These are phyloP conservation scores for Vultur gryphus DNA, from an alignment of 2,797 vertebrate species.

Conservation along the genomic window DNA sequence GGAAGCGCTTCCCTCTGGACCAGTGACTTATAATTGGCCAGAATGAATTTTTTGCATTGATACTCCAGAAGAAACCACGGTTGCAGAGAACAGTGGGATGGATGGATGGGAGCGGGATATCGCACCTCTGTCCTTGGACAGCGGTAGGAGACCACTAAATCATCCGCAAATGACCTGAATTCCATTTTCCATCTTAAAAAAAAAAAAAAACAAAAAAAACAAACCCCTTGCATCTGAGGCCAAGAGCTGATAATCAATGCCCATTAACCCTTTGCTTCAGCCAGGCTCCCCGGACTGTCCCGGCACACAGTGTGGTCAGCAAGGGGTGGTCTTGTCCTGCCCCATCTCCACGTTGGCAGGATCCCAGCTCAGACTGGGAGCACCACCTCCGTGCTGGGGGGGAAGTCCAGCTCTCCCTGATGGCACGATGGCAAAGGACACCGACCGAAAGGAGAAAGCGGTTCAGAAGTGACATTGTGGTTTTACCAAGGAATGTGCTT, in stretches of 20 bases:
- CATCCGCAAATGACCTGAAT: neutral
- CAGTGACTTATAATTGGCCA: neutral
- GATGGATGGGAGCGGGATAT: neutral
- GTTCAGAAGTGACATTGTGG: neutral
- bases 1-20: neutral
- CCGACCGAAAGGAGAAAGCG: neutral
- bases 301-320: accelerated
- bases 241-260: neutral
- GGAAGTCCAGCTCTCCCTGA: neutral
- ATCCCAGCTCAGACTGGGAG: neutral
- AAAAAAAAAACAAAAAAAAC: too few species aligned
- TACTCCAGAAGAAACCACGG: neutral
- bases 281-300: neutral
- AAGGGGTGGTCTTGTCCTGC: neutral
- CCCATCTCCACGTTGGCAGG: neutral
- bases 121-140: neutral
- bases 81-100: neutral
- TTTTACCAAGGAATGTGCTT: neutral
- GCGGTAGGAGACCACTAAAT: neutral
- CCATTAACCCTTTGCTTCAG: neutral
- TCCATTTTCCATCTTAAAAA: neutral
- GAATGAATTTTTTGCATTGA: neutral
- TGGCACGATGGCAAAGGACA: neutral
- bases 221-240: neutral
- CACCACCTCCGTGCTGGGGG: accelerated